Conservation (phyloP, 1,140 invertebrate genomes). For the Saccostrea cuccullata region DNA sequence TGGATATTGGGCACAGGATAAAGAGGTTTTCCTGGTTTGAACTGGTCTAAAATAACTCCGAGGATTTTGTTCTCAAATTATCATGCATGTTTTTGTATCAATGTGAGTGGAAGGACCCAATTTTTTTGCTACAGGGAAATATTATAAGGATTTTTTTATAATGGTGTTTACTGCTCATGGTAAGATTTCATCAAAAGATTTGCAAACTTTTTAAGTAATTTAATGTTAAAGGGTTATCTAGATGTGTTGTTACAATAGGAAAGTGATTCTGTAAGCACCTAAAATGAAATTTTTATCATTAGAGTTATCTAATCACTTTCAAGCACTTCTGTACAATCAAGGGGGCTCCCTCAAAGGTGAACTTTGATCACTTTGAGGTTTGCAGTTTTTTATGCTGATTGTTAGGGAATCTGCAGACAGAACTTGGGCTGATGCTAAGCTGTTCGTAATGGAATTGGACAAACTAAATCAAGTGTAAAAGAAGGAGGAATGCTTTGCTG, state of each 20-base stretch:
- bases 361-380: neutral
- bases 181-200: neutral
- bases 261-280: constrained; percentile 25
- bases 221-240: constrained; percentile 1
- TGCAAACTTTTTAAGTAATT: neutral
- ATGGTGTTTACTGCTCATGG: neutral
- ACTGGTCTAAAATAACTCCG: neutral
- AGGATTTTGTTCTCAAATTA: neutral
- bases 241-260: neutral
- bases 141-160: no score
- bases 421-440: neutral
- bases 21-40: constrained; percentile 26
- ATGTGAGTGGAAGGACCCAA: no score
- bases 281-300: constrained; percentile 2
- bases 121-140: no score
- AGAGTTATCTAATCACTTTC: constrained; percentile 23
- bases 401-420: neutral
- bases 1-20: neutral
- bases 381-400: neutral
- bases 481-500: constrained; percentile 19
- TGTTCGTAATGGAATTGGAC: constrained; percentile 28
- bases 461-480: constrained; percentile 36
- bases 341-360: neutral
- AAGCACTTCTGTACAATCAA: neutral
- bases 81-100: neutral